These are phyloP conservation scores for Sebastes diploproa DNA, from an alignment of 2,797 vertebrate species.

Conservation along the genomic window DNA sequence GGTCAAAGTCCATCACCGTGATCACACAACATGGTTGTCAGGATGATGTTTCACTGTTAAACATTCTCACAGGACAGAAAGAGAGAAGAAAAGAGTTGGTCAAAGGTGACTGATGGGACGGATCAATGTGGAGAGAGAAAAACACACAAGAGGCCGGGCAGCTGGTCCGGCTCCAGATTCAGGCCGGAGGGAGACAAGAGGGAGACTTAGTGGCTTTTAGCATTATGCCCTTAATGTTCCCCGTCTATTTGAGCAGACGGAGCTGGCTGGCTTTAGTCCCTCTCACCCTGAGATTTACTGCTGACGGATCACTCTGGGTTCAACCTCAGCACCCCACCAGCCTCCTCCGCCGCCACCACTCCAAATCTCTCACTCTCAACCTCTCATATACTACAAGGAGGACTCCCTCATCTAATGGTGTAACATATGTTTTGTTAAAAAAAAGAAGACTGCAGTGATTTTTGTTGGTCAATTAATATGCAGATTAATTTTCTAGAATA, in stretches of 20 bases:
- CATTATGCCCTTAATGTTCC: constrained; percentile 50
- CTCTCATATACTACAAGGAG: neutral
- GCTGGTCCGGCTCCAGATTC: constrained; percentile 45
- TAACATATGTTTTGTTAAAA: neutral
- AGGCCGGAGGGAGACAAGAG: constrained; percentile 34
- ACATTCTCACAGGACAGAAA: constrained; percentile 33
- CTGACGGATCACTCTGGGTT: constrained; percentile 44
- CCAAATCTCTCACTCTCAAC: neutral
- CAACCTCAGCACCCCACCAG: constrained; percentile 4
- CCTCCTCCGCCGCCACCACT: neutral
- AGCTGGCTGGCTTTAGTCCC: constrained; percentile 26
- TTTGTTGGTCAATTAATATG: neutral
- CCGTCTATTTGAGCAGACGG: constrained; percentile 29
- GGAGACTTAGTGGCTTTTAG: constrained; percentile 57
- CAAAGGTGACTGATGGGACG: constrained; percentile 33
- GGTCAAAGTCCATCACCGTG: constrained; percentile 37
- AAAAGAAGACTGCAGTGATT: neutral
- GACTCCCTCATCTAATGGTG: neutral
- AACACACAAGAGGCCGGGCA: constrained; percentile 6
- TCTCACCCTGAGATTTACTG: constrained; percentile 44
- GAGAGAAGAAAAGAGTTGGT: neutral
- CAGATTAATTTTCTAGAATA: neutral
- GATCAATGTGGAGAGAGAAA: constrained; percentile 33
- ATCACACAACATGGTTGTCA: constrained; percentile 5
- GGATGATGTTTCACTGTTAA: constrained; percentile 41